phyloP scores from a whole-genome alignment of 2,888 invertebrate species.

The Augochlorella aurata region DNA sequence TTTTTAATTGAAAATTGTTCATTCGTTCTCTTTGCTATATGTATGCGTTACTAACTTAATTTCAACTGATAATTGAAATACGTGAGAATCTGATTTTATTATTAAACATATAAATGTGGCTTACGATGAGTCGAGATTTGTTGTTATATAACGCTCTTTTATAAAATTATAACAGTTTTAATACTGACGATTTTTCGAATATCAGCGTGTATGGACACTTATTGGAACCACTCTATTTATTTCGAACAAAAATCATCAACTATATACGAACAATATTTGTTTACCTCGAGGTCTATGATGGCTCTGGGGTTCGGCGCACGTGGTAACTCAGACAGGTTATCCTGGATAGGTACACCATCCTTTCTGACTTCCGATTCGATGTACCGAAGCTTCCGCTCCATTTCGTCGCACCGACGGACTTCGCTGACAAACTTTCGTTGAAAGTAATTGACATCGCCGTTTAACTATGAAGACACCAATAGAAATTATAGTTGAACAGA shows the following conservation, averaged over 20 bases:
- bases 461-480: slow-evolving; percentile 85
- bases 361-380: slow-evolving; percentile 93
- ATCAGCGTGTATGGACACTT: too few species aligned
- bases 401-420: slow-evolving; percentile 94
- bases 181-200: too few species aligned
- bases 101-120: too few species aligned
- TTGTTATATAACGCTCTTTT: too few species aligned
- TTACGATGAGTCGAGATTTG: too few species aligned
- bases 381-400: slow-evolving; percentile 93
- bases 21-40: too few species aligned
- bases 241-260: background rate
- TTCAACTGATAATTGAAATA: too few species aligned
- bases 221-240: too few species aligned
- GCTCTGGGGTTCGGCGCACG: slow-evolving; percentile 90
- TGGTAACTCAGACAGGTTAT: slow-evolving; percentile 83
- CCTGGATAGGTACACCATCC: slow-evolving; percentile 90
- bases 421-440: slow-evolving; percentile 96
- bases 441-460: slow-evolving; percentile 92
- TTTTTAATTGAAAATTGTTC: too few species aligned
- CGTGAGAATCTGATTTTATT: too few species aligned
- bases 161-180: too few species aligned
- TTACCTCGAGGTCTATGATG: slow-evolving; percentile 94
- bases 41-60: too few species aligned
- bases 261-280: background rate
- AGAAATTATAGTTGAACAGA: slow-evolving; percentile 9